Conservation (phyloP, 2,888 invertebrate genomes). For the Icerya purchasi region DNA sequence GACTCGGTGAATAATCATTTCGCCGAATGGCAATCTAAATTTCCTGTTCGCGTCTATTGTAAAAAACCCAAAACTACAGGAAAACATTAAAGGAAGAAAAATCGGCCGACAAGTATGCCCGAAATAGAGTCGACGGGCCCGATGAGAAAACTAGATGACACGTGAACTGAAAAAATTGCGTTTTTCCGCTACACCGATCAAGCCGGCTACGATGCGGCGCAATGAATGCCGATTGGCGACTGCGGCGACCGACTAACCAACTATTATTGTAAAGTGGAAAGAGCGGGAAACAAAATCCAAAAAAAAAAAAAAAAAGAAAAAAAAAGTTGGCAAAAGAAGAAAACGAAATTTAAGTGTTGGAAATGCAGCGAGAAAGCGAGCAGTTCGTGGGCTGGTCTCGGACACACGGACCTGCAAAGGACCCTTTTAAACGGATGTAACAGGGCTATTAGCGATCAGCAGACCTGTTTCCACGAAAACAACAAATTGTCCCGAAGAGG, state of each 20-base stretch:
- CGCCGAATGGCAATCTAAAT: no score
- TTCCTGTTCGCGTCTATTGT: no score
- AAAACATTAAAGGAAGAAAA: not conserved
- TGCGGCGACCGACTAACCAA: not conserved
- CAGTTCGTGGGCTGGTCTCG: no score
- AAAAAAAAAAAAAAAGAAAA: not conserved
- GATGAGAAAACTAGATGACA: not conserved
- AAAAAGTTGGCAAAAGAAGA: not conserved
- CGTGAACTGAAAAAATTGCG: not conserved
- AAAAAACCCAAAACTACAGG: not conserved
- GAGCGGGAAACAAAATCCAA: not conserved
- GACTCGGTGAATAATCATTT: no score
- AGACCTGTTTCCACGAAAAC: not conserved
- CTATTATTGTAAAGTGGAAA: no score
- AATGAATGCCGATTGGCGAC: not conserved
- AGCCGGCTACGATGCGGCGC: not conserved
- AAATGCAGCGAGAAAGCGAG: no score
- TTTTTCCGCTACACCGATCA: not conserved
- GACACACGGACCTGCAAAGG: no score
- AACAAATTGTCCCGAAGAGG: not conserved
- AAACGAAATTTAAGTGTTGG: no score
- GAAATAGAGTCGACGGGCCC: not conserved
- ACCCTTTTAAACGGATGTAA: not conserved
- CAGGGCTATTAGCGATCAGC: not conserved
- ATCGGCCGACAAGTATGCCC: not conserved